Evolutionary conservation across 2,888 invertebrate species (phyloP).

Genomic region (Cenopis cana): DNA sequence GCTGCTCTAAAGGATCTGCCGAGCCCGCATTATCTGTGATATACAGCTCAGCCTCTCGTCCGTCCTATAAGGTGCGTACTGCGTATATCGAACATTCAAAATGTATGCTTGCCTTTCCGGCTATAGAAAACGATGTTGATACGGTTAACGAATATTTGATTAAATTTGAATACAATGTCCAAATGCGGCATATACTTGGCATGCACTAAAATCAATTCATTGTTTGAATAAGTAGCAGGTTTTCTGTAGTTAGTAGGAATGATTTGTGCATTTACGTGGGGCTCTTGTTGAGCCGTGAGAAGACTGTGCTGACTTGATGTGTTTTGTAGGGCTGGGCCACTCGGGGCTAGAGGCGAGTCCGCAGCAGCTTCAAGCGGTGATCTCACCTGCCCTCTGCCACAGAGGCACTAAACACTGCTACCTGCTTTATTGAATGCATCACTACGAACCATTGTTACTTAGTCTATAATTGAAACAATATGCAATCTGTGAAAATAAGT

Average conservation of each 20-base stretch:
- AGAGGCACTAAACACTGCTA: constrained; percentile 84
- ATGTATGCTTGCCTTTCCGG: constrained; percentile 1
- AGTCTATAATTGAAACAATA: constrained; percentile 86
- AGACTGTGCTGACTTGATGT: constrained; percentile 48
- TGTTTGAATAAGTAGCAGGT: constrained; percentile 1
- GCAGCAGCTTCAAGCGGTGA: constrained; percentile 84
- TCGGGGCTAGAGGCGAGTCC: constrained; percentile 87
- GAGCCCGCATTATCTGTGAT: constrained; percentile 86
- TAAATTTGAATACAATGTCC: constrained; percentile 34
- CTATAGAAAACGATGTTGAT: constrained; percentile 8
- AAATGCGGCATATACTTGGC: not conserved
- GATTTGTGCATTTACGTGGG: not conserved
- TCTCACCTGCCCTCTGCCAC: constrained; percentile 82
- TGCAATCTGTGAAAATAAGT: constrained; percentile 89
- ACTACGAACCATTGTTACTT: constrained; percentile 87
- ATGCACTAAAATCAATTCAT: constrained; percentile 7
- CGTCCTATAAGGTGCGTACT: constrained; percentile 82
- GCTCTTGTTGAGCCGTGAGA: constrained; percentile 24
- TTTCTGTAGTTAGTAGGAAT: constrained; percentile 23
- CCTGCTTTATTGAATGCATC: constrained; percentile 87
- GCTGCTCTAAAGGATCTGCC: constrained; percentile 83
- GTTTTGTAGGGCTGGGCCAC: constrained; percentile 86
- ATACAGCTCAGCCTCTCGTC: constrained; percentile 86
- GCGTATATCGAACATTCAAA: constrained; percentile 42
- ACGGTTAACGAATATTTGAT: constrained; percentile 16